Conservation (phyloP, 2,113 vertebrate species). For the Panthera leo region DNA sequence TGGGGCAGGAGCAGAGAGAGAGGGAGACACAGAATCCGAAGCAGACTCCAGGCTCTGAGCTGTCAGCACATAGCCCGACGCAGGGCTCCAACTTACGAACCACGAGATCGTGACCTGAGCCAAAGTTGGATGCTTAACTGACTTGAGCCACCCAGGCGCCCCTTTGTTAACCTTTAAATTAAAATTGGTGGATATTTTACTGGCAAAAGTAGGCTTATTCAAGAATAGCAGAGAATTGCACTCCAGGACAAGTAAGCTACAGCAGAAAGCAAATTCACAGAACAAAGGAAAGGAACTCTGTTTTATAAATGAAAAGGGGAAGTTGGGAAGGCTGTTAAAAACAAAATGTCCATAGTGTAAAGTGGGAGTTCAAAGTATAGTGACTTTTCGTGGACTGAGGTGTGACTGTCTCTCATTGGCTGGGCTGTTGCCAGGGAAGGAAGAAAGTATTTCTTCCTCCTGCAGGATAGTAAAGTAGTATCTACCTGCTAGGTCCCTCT, state of each 20-base stretch:
- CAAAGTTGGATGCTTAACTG: too few species aligned
- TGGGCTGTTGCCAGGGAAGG: background rate
- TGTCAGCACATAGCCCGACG: too few species aligned
- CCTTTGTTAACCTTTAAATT: background rate
- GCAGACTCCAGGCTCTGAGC: too few species aligned
- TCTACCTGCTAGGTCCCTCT: background rate
- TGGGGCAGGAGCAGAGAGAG: too few species aligned
- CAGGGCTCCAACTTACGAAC: too few species aligned
- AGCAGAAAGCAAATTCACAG: background rate
- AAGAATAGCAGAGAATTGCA: background rate
- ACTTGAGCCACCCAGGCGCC: too few species aligned
- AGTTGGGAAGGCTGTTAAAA: background rate
- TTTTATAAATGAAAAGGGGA: background rate
- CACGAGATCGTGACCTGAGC: too few species aligned
- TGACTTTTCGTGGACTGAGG: background rate
- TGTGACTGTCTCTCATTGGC: background rate
- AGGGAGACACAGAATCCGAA: too few species aligned
- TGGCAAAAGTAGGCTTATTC: background rate
- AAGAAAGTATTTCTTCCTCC: background rate
- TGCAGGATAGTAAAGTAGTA: background rate
- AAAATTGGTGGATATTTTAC: background rate
- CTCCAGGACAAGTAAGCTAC: background rate
- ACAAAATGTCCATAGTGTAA: background rate
- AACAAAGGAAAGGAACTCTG: background rate
- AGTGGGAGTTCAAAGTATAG: background rate